A percentile compares a stretch with the other conserved stretches of the same genome.
phyloP scores from a whole-genome alignment of 2,888 invertebrate genomes.

The Himalopsyche japonica region DNA sequence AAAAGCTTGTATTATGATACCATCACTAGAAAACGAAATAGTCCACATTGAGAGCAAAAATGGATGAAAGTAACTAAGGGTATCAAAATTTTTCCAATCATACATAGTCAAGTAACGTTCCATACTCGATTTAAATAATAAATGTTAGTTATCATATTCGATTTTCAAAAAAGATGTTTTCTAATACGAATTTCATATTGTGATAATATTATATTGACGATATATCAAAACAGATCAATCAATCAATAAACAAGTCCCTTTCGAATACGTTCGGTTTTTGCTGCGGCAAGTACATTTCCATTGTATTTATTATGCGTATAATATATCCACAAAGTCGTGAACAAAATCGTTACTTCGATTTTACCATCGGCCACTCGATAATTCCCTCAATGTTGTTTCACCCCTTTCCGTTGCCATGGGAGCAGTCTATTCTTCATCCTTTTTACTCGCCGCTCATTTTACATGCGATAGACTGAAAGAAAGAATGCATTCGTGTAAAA shows the following conservation, averaged over 20 bases:
- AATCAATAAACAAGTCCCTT: not conserved
- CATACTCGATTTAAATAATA: no score
- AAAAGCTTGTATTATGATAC: no score
- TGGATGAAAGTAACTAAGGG: no score
- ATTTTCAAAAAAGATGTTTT: not conserved
- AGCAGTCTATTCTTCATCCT: conserved; percentile 42
- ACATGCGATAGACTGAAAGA: conserved; percentile 44
- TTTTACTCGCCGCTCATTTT: conserved; percentile 41
- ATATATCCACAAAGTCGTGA: not conserved
- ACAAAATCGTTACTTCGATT: conserved; percentile 1
- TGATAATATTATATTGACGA: no score
- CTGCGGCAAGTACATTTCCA: not conserved
- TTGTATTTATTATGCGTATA: not conserved
- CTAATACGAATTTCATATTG: not conserved
- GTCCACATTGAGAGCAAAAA: no score
- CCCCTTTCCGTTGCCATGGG: conserved; percentile 31
- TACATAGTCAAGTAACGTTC: no score
- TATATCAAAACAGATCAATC: not conserved
- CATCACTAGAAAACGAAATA: no score
- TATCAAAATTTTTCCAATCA: no score
- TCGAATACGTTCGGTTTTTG: not conserved
- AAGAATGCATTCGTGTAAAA: conserved; percentile 48
- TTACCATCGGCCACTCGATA: conserved; percentile 1
- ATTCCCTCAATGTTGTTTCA: conserved; percentile 7
- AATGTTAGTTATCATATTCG: no score